Conservation (phyloP, 1,140 invertebrate genomes). For the Antheraea mylitta region DNA sequence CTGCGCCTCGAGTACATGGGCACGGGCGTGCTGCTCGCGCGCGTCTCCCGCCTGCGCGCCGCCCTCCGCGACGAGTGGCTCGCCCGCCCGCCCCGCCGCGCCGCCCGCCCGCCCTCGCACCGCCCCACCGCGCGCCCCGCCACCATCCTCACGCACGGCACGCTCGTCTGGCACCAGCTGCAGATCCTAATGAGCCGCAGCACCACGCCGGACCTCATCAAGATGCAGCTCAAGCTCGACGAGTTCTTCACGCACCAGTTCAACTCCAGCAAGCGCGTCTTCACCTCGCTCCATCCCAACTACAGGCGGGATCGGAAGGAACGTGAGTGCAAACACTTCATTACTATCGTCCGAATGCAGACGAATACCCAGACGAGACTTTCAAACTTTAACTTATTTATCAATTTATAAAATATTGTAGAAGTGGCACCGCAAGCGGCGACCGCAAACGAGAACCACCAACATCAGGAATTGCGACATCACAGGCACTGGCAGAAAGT, state of each 20-base stretch:
- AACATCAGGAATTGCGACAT: conserved; percentile 82
- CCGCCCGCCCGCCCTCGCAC: not conserved
- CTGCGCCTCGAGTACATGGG: conserved; percentile 97
- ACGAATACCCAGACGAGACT: too few relatives aligned
- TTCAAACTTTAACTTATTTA: too few relatives aligned
- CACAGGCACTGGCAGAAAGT: conserved; percentile 96
- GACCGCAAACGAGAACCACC: not conserved
- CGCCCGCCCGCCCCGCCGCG: not conserved
- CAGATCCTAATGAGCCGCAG: conserved; percentile 98
- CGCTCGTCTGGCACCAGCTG: conserved; percentile 95
- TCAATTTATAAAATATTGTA: too few relatives aligned
- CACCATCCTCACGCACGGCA: conserved; percentile 95
- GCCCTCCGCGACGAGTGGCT: conserved; percentile 92
- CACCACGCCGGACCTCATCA: conserved; percentile 96
- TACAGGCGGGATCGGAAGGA: conserved; percentile 51
- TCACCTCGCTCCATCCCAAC: conserved; percentile 85
- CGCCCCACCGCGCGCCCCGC: conserved; percentile 81
- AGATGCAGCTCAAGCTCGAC: conserved; percentile 97
- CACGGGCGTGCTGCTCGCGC: conserved; percentile 93
- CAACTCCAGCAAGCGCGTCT: conserved; percentile 94
- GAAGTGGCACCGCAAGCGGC: not conserved
- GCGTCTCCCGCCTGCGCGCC: conserved; percentile 90
- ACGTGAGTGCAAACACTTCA: conserved; percentile 68
- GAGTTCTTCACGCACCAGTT: conserved; percentile 98
- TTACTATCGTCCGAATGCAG: too few relatives aligned